These are phyloP conservation scores for Philereme vetulata DNA, from an alignment of 2,888 invertebrate species.

Conservation along the genomic window DNA sequence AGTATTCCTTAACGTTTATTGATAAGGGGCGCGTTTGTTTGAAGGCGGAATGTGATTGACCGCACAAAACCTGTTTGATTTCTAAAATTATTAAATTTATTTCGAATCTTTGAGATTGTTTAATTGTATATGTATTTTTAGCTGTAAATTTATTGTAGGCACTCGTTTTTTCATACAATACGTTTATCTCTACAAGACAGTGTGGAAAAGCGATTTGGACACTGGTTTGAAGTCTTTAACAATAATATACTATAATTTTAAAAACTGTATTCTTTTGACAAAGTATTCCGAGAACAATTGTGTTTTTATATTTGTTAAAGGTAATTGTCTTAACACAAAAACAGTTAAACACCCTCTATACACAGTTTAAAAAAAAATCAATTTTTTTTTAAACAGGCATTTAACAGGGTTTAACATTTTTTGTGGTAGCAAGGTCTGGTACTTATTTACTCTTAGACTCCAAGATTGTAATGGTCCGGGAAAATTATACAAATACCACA, in stretches of 20 bases:
- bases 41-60: constrained; percentile 48
- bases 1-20: constrained; percentile 7
- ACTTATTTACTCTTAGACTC: constrained; percentile 10
- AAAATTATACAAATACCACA: no score
- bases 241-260: no score
- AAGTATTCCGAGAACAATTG: no score
- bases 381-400: no score
- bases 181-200: constrained; percentile 19
- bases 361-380: no score
- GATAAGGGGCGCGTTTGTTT: constrained; percentile 35
- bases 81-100: constrained; percentile 35
- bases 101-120: constrained; percentile 56
- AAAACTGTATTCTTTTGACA: no score
- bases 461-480: no score
- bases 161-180: constrained; percentile 43
- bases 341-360: no score
- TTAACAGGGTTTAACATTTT: no score
- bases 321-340: no score
- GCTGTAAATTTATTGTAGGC: constrained; percentile 36
- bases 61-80: constrained; percentile 60
- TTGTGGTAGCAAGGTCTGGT: neutral
- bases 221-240: constrained; percentile 16
- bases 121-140: constrained; percentile 32
- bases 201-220: constrained; percentile 15
- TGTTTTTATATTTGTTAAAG: no score